Evolutionary conservation across 2,113 vertebrate genomes (phyloP), one percentile per base, ranked within the genome.

Genomic region (Crotophaga sulcirostris): DNA sequence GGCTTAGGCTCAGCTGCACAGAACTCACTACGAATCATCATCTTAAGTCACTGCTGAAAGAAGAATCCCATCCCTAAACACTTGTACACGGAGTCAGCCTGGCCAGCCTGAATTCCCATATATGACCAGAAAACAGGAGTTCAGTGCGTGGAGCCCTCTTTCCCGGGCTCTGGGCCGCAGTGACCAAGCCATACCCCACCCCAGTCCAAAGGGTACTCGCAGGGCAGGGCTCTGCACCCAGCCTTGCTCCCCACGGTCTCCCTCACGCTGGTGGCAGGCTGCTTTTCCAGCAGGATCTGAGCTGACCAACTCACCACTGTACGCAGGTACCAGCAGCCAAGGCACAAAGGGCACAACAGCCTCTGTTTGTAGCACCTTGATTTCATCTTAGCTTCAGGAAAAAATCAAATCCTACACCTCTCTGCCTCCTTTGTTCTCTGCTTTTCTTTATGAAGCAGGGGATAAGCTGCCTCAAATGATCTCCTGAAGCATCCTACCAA

Each of bases 11-110:
- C 94, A 88, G 90, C 83, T 73, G 55, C 2, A 0, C 72, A 84
- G 72, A 83, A 83, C 70, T 92, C 11, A 6, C 86, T 40, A 63
- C 83, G 83, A 95, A 92, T 55, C 79, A 73, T 64, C 25, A 49
- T 75, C 96, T 91, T 84, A 81, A 95, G 79, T 79, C 92, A 77
- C 70, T 31, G 70, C 79, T 86, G 74, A 94, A 93, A 94, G 87
- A 82, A 91, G 68, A 92, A 90, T 74, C 68, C 82, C 68, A 78
- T 20, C 60, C 83, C 88, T 92, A 85, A 97, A 95, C 80, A 63
- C 68, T 96, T 31, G 58, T 58, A 34, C 3, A n/a, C 47, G n/a
- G 44, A 75, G 79, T 56, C 3, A 3, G 49, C 69, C 59, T 38
- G 44, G 52, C 69, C 78, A 69, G 82, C 28, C 40, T 83, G 36